Evolutionary conservation across 2,888 invertebrate genomes (phyloP).

Genomic region (Elmis aenea): DNA sequence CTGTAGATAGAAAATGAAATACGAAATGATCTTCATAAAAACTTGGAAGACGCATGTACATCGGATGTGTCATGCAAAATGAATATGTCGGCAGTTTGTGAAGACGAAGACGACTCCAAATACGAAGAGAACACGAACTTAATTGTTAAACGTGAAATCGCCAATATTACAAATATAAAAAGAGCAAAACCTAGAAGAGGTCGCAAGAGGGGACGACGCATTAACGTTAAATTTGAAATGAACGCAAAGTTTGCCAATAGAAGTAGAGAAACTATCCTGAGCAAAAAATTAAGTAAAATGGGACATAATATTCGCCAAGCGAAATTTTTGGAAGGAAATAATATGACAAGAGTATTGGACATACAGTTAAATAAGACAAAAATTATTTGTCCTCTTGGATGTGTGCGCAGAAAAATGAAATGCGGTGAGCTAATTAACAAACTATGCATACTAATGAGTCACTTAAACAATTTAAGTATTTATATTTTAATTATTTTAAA

Average conservation of each 20-base stretch:
- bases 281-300: slow-evolving; percentile 8
- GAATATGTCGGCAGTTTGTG: slow-evolving; percentile 22
- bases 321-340: slow-evolving; percentile 16
- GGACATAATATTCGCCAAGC: slow-evolving; percentile 18
- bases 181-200: slow-evolving; percentile 17
- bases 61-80: slow-evolving; percentile 22
- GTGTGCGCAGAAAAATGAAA: slow-evolving; percentile 49
- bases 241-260: slow-evolving; percentile 28
- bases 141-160: slow-evolving; percentile 32
- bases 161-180: slow-evolving; percentile 19
- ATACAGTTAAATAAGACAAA: slow-evolving; percentile 20
- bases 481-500: not conserved
- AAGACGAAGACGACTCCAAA: slow-evolving; percentile 23
- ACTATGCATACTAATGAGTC: not conserved
- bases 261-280: slow-evolving; percentile 8
- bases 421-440: slow-evolving; percentile 54
- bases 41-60: slow-evolving; percentile 22
- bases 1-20: slow-evolving; percentile 37
- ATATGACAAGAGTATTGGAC: slow-evolving; percentile 10
- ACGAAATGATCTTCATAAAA: slow-evolving; percentile 30
- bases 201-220: slow-evolving; percentile 11
- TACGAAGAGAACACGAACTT: slow-evolving; percentile 34
- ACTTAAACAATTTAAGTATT: not conserved
- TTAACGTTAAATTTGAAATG: slow-evolving; percentile 37
- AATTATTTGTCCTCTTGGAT: slow-evolving; percentile 51